phyloP scores from a whole-genome alignment of 2,113 vertebrate genomes.

The Gymnobelideus leadbeateri region DNA sequence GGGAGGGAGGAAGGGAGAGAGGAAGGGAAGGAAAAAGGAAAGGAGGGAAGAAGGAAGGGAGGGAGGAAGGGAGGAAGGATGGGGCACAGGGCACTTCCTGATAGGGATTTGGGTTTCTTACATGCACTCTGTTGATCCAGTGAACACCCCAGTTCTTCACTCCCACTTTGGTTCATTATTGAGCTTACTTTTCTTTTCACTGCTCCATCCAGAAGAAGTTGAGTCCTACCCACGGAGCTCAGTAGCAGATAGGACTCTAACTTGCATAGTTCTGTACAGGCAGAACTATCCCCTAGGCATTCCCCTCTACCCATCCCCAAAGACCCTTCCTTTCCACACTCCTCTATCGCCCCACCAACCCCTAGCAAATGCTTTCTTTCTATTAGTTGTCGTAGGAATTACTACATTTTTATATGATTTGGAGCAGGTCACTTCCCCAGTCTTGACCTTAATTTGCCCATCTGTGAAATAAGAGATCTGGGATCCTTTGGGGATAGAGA shows the following conservation, averaged over 20 bases:
- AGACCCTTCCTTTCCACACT: neutral
- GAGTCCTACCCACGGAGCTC: neutral
- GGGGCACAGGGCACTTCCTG: neutral
- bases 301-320: neutral
- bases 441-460: neutral
- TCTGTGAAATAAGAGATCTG: neutral
- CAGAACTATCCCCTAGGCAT: neutral
- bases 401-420: neutral
- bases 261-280: neutral
- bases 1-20: neutral
- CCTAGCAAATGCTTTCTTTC: neutral
- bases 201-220: neutral
- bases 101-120: neutral
- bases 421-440: neutral
- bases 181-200: neutral
- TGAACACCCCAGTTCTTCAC: neutral
- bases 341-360: neutral
- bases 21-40: no score
- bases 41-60: neutral
- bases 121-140: neutral
- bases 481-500: neutral
- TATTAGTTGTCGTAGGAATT: neutral
- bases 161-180: neutral
- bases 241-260: neutral
- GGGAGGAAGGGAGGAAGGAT: neutral